Percentiles rank a stretch among this genome's conserved stretches.
Conservation (phyloP, 1,140 invertebrate species). For the Lutraria rhynchaena region DNA sequence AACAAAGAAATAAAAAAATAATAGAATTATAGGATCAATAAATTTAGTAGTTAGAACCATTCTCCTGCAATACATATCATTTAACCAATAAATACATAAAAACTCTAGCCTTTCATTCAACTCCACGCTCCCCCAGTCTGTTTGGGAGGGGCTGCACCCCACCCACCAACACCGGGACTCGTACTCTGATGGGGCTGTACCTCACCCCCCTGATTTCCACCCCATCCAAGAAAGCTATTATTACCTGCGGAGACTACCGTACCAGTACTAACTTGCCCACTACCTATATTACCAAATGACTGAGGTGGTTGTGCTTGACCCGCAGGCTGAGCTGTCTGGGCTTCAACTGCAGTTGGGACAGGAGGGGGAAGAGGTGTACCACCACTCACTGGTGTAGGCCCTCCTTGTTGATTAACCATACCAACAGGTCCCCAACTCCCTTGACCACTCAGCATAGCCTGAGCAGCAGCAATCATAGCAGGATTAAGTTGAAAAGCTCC, state of each 20-base stretch:
- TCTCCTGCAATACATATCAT: not conserved
- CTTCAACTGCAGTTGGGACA: conserved; percentile 51
- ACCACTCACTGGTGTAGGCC: conserved; percentile 64
- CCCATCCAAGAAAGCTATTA: conserved; percentile 70
- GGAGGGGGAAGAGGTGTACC: conserved; percentile 62
- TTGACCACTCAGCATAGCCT: conserved; percentile 77
- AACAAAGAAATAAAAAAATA: not conserved
- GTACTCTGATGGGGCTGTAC: conserved; percentile 64
- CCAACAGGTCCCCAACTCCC: conserved; percentile 74
- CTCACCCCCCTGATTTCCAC: conserved; percentile 62
- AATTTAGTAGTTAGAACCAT: not conserved
- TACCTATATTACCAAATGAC: conserved; percentile 70
- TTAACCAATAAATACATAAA: conserved; percentile 23
- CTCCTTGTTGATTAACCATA: conserved; percentile 65
- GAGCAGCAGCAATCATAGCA: conserved; percentile 79
- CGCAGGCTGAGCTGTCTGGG: conserved; percentile 56
- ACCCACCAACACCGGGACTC: conserved; percentile 70
- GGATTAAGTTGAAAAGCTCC: conserved; percentile 74
- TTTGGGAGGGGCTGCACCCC: conserved; percentile 66
- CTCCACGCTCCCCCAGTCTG: conserved; percentile 68
- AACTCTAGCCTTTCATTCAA: conserved; percentile 41
- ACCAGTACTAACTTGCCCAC: conserved; percentile 54
- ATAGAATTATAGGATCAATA: not conserved
- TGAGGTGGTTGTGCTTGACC: conserved; percentile 56
- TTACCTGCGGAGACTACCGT: conserved; percentile 62